A percentile compares a stretch with the other conserved stretches of the same genome.
These are phyloP conservation scores for Amblyornis subalaris DNA, from an alignment of 2,113 vertebrate genomes.

Conservation along the genomic window DNA sequence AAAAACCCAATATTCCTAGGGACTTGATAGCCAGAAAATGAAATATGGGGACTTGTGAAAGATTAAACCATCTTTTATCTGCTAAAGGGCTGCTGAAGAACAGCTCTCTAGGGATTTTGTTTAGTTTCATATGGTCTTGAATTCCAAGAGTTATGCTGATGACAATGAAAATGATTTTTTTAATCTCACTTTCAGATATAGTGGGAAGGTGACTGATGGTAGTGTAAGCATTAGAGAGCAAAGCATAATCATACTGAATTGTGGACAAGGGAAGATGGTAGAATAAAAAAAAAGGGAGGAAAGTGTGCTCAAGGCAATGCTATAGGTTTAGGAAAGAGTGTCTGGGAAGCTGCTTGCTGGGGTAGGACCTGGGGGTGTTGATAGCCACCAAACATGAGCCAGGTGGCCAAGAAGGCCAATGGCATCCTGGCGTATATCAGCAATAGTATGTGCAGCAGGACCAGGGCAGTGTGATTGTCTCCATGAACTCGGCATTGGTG, in stretches of 20 bases:
- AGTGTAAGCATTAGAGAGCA: background rate
- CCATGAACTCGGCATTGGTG: background rate
- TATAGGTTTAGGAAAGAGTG: background rate
- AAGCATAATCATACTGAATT: background rate
- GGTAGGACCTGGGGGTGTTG: background rate
- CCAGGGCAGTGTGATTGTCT: fast-evolving
- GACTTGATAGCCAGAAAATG: background rate
- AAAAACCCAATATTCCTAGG: background rate
- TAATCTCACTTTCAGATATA: background rate
- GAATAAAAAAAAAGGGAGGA: background rate
- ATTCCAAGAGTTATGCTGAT: background rate
- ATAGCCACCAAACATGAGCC: background rate
- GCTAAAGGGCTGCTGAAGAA: background rate
- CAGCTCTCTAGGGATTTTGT: background rate
- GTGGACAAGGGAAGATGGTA: background rate
- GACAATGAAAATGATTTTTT: background rate
- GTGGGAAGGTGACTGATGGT: background rate
- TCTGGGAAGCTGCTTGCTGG: background rate
- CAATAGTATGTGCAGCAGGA: background rate
- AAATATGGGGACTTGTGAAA: background rate
- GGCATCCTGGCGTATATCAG: background rate
- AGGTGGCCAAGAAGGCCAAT: background rate
- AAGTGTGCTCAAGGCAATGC: background rate
- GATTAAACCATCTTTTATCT: background rate
- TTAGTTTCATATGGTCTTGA: background rate